Evolutionary conservation across 2,113 vertebrate species (phyloP).

Genomic region (Poecilia latipinna): DNA sequence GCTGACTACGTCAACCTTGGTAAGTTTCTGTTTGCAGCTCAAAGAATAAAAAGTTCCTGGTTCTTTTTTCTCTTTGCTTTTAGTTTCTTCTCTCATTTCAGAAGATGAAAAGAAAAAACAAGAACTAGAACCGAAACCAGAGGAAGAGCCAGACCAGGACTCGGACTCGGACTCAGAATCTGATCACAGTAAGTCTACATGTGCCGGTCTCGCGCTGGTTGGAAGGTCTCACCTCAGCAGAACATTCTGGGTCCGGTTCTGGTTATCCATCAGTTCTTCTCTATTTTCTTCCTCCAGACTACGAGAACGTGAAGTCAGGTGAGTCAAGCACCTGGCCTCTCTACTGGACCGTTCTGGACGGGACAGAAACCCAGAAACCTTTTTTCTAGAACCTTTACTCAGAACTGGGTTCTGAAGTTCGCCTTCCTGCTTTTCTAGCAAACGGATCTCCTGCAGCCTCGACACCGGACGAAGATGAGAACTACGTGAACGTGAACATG

Average conservation of each 20-base stretch:
- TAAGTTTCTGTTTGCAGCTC: neutral
- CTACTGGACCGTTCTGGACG: no score
- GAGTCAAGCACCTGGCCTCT: neutral
- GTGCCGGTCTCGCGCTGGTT: neutral
- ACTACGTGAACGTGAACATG: conserved; percentile 54
- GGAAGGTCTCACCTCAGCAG: neutral
- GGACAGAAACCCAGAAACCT: no score
- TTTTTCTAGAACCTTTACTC: no score
- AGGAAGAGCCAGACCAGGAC: neutral
- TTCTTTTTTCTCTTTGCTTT: neutral
- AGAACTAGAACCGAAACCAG: neutral
- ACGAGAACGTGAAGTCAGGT: conserved; percentile 24
- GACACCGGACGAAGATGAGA: neutral
- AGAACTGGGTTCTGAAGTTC: no score
- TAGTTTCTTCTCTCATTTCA: neutral
- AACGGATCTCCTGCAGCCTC: neutral
- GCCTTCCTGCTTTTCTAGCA: neutral
- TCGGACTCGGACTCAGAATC: neutral
- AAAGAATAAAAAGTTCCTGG: neutral
- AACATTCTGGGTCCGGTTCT: neutral
- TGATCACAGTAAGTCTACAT: neutral
- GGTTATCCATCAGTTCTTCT: no score
- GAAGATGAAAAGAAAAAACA: neutral
- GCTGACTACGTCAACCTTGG: conserved; percentile 51
- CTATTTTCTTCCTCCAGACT: conserved; percentile 8